phyloP scores from a whole-genome alignment of 1,140 invertebrate species.

The Dendroctonus valens region DNA sequence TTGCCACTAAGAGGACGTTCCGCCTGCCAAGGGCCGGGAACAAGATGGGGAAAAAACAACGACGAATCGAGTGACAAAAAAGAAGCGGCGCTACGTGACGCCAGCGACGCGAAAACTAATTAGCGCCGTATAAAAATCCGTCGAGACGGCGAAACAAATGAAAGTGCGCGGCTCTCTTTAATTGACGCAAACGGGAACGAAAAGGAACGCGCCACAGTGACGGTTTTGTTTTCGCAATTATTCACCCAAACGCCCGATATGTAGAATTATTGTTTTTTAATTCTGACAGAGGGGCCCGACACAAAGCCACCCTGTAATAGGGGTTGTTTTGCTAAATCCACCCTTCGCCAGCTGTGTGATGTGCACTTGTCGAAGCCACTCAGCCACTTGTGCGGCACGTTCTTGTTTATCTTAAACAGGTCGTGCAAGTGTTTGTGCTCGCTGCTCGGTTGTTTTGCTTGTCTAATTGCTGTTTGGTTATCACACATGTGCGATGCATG shows the following conservation, averaged over 20 bases:
- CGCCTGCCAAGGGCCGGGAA: slow-evolving; percentile 9
- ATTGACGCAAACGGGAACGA: slow-evolving; percentile 28
- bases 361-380: slow-evolving; percentile 25
- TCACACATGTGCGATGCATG: too few relatives aligned
- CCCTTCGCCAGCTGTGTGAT: slow-evolving; percentile 12
- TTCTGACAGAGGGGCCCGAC: slow-evolving; percentile 5
- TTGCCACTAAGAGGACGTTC: slow-evolving; percentile 15
- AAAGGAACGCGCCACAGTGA: too few relatives aligned
- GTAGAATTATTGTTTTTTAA: slow-evolving; percentile 13
- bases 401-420: slow-evolving; percentile 18
- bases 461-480: not conserved
- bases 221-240: too few relatives aligned
- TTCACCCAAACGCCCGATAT: too few relatives aligned
- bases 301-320: slow-evolving; percentile 23
- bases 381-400: slow-evolving; percentile 24
- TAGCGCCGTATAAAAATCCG: slow-evolving; percentile 44
- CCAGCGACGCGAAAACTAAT: slow-evolving; percentile 37
- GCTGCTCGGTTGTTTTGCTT: slow-evolving; percentile 5
- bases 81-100: slow-evolving; percentile 37
- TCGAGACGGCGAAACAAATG: slow-evolving; percentile 44
- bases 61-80: slow-evolving; percentile 17
- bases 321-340: slow-evolving; percentile 19
- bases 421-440: slow-evolving; percentile 16
- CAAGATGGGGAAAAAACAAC: slow-evolving; percentile 13
- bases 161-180: slow-evolving; percentile 40